Evolutionary conservation across 2,113 vertebrate genomes (phyloP).

Genomic region (Seriola quinqueradiata): DNA sequence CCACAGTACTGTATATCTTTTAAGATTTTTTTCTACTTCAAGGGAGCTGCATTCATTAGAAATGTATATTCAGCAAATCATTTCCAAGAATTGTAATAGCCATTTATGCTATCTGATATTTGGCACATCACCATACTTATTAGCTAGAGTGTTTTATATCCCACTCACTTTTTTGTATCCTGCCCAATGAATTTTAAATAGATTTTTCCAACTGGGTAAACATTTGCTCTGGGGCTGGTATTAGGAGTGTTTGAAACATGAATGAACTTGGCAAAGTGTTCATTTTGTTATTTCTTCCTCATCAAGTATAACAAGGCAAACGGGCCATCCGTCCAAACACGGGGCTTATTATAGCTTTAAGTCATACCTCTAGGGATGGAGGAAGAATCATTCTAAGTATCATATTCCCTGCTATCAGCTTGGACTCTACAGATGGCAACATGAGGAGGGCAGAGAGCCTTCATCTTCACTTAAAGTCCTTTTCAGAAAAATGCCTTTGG

Average conservation of each 20-base stretch:
- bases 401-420: constrained; percentile 17
- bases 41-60: constrained; percentile 30
- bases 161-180: constrained; percentile 55
- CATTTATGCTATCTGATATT: constrained; percentile 32
- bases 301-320: constrained; percentile 50
- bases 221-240: constrained; percentile 62
- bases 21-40: constrained; percentile 12
- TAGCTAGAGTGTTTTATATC: constrained; percentile 51
- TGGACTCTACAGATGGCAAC: constrained; percentile 23
- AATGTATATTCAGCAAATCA: constrained; percentile 52
- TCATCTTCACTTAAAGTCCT: neutral
- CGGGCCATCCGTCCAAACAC: constrained; percentile 37
- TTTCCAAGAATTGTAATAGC: constrained; percentile 37
- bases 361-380: constrained; percentile 8
- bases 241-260: constrained; percentile 55
- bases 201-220: constrained; percentile 67
- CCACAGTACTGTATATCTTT: neutral
- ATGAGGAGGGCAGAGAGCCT: neutral
- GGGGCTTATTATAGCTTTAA: constrained; percentile 41
- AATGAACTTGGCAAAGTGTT: constrained; percentile 60
- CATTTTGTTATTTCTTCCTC: constrained; percentile 55
- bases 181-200: constrained; percentile 68
- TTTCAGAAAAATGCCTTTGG: neutral
- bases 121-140: constrained; percentile 57
- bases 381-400: constrained; percentile 21